phyloP scores from a whole-genome alignment of 2,888 invertebrate species.

The Lasioglossum vierecki region DNA sequence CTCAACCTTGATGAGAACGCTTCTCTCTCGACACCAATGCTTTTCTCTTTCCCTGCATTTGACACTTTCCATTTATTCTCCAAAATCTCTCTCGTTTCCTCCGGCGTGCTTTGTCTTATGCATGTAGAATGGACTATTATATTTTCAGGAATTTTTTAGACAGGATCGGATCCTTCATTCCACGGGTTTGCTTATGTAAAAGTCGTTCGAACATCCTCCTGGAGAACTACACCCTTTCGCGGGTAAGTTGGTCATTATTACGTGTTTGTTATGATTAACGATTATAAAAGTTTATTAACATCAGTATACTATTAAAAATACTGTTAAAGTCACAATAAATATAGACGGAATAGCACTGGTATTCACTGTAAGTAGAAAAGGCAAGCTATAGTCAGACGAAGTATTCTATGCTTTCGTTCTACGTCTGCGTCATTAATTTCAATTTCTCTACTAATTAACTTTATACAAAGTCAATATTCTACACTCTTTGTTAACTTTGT shows the following conservation, averaged over 20 bases:
- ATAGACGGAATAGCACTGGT: too few species aligned
- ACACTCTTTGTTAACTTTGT: too few species aligned
- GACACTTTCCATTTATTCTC: slow-evolving; percentile 54
- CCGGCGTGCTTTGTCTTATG: slow-evolving; percentile 10
- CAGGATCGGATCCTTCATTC: not conserved
- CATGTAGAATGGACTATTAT: slow-evolving; percentile 12
- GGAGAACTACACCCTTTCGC: not conserved
- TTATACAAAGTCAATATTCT: too few species aligned
- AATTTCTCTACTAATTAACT: too few species aligned
- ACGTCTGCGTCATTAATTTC: too few species aligned
- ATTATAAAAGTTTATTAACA: too few species aligned
- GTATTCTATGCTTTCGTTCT: too few species aligned
- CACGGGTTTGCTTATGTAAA: not conserved
- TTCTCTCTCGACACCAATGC: slow-evolving; percentile 41
- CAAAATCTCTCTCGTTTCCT: slow-evolving; percentile 42
- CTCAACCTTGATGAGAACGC: slow-evolving; percentile 51
- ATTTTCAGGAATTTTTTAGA: slow-evolving; percentile 23
- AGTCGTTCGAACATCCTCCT: not conserved
- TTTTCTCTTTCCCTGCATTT: slow-evolving; percentile 40
- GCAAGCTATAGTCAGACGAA: too few species aligned
- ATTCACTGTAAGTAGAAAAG: too few species aligned
- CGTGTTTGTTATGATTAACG: too few species aligned
- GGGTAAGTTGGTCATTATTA: not conserved
- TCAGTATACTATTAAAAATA: too few species aligned
- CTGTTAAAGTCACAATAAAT: too few species aligned